These are phyloP conservation scores for Papilio machaon DNA, from an alignment of 1,140 invertebrate genomes.

Conservation along the genomic window DNA sequence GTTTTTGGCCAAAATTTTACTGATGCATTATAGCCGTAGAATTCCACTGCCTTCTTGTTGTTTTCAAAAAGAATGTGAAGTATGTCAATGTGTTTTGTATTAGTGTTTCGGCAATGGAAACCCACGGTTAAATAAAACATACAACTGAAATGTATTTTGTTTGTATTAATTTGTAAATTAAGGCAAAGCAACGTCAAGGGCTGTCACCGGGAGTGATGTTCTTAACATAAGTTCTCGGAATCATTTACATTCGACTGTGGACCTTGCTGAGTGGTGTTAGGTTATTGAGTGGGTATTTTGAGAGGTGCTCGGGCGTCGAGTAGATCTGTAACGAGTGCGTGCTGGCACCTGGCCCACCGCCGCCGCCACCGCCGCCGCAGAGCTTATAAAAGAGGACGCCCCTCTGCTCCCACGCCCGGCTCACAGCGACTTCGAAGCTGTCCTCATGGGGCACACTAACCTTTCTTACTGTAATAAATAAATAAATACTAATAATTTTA, in stretches of 20 bases:
- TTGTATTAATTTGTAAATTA: conserved; percentile 63
- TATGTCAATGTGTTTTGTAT: background rate
- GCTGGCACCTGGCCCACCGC: conserved; percentile 72
- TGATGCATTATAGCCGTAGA: background rate
- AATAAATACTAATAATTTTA: conserved; percentile 69
- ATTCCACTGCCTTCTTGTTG: background rate
- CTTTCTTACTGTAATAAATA: conserved; percentile 72
- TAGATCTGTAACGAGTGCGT: conserved; percentile 52
- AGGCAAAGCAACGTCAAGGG: conserved; percentile 58
- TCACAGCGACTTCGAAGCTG: conserved; percentile 69
- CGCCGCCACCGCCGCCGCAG: conserved; percentile 62
- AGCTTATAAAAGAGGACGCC: conserved; percentile 79
- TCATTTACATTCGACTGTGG: conserved; percentile 45
- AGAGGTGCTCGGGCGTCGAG: conserved; percentile 39
- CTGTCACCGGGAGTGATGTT: conserved; percentile 54
- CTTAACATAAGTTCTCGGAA: conserved; percentile 40
- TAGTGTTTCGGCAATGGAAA: background rate
- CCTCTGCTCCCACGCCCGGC: conserved; percentile 74
- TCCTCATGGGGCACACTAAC: conserved; percentile 79
- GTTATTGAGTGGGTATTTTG: conserved; percentile 11
- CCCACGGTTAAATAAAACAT: background rate
- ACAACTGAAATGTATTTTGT: conserved; percentile 45
- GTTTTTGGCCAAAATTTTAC: background rate
- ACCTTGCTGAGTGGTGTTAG: conserved; percentile 48
- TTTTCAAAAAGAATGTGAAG: background rate